These are phyloP conservation scores for Drosophila affinis DNA, from an alignment of 2,888 invertebrate species.

Conservation along the genomic window DNA sequence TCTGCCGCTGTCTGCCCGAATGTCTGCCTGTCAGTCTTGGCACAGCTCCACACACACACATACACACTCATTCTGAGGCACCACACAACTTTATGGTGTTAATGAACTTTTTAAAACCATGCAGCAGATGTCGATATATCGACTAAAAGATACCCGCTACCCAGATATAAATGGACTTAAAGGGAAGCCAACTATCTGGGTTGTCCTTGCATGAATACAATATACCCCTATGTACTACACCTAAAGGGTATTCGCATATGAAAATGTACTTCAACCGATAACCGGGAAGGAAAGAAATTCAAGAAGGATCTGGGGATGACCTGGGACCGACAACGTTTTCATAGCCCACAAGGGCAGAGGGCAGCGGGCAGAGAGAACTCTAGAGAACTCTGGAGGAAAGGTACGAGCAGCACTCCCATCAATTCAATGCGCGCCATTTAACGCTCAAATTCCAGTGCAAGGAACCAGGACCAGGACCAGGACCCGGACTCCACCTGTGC, in stretches of 20 bases:
- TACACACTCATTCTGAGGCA: neutral
- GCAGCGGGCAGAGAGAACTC: neutral
- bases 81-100: constrained; percentile 68
- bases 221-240: neutral
- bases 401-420: constrained; percentile 53
- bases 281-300: constrained; percentile 10
- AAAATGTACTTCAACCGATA: neutral
- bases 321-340: constrained; percentile 10
- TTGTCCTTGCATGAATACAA: neutral
- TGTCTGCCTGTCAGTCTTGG: constrained; percentile 57
- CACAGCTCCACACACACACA: constrained; percentile 47
- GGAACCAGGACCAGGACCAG: constrained; percentile 49
- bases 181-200: neutral
- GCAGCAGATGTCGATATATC: neutral
- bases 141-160: neutral
- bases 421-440: constrained; percentile 75
- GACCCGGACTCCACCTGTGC: constrained; percentile 66
- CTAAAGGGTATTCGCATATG: neutral
- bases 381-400: neutral
- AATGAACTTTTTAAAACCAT: constrained; percentile 65
- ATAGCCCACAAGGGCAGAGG: constrained; percentile 1
- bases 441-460: constrained; percentile 72
- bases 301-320: constrained; percentile 16
- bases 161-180: no score
- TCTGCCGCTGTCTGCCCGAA: constrained; percentile 47